phyloP scores from a whole-genome alignment of 2,888 invertebrate genomes.

The Carpatolechia fugitivella region DNA sequence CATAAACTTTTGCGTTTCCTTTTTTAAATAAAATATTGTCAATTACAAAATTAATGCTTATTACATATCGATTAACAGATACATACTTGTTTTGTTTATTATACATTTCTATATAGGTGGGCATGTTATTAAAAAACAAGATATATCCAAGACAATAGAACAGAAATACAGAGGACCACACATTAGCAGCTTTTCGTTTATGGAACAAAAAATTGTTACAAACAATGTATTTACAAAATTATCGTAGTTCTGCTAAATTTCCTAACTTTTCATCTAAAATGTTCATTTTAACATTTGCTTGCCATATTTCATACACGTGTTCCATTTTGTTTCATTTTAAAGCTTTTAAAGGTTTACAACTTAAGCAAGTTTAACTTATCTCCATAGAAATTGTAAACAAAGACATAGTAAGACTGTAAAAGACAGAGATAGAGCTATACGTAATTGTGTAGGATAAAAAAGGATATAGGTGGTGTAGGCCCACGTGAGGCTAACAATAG shows the following conservation, averaged over 20 bases:
- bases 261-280: background rate
- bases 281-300: constrained; percentile 33
- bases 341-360: constrained; percentile 39
- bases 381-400: constrained; percentile 66
- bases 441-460: constrained; percentile 35
- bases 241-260: background rate
- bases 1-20: too few species aligned
- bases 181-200: background rate
- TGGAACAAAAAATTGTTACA: background rate
- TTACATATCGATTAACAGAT: too few species aligned
- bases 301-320: constrained; percentile 50
- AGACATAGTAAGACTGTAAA: constrained; percentile 36
- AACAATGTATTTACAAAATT: background rate
- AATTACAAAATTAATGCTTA: too few species aligned
- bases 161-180: background rate
- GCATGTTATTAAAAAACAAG: background rate
- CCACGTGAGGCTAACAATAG: constrained; percentile 77
- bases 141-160: background rate
- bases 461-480: constrained; percentile 46
- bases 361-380: constrained; percentile 46
- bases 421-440: constrained; percentile 38
- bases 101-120: too few species aligned
- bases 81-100: background rate
- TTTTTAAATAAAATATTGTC: too few species aligned
- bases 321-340: constrained; percentile 28